A percentile compares a stretch with the other conserved stretches of the same genome.
Evolutionary conservation across 1,140 invertebrate species (phyloP).

Genomic region (Holotrichia oblita): DNA sequence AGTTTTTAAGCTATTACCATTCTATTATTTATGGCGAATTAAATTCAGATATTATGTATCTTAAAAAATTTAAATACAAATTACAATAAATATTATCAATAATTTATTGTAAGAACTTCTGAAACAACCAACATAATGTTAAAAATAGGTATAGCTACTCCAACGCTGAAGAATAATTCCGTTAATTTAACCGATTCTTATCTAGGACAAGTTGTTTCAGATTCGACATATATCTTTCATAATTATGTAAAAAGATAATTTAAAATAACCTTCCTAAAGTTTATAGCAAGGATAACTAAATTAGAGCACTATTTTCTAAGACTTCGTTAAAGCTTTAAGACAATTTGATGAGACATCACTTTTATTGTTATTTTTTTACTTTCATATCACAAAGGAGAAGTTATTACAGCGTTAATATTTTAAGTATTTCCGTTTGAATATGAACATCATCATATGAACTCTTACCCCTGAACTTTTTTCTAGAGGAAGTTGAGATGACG

Average conservation of each 20-base stretch:
- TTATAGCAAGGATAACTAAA: neutral
- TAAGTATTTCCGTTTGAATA: constrained; percentile 6
- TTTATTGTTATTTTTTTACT: neutral
- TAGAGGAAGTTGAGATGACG: constrained; percentile 31
- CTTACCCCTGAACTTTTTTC: constrained; percentile 29
- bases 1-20: too few species aligned
- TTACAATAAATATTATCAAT: too few species aligned
- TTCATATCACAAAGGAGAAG: neutral
- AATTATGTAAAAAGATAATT: neutral
- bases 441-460: neutral
- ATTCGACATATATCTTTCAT: too few species aligned
- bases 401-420: neutral
- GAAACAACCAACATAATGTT: too few species aligned
- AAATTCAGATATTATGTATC: too few species aligned
- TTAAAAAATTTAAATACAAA: too few species aligned
- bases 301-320: neutral
- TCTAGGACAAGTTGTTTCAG: too few species aligned
- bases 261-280: neutral
- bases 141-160: too few species aligned
- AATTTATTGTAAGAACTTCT: too few species aligned
- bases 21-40: too few species aligned
- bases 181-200: too few species aligned
- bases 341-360: neutral
- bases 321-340: neutral
- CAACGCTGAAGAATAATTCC: too few species aligned